Conservation (phyloP, 1,140 invertebrate genomes). For the Drosophila equinoxialis region DNA sequence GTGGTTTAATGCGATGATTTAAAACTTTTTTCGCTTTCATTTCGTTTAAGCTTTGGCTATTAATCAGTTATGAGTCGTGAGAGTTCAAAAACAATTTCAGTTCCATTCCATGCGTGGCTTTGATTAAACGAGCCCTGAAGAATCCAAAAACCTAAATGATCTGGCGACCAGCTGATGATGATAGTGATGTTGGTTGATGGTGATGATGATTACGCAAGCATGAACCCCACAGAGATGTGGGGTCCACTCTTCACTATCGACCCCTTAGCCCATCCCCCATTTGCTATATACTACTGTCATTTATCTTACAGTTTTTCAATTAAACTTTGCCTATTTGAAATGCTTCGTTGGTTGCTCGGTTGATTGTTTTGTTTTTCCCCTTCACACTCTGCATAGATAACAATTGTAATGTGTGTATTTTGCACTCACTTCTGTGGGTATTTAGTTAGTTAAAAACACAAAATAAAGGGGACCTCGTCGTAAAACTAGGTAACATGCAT, state of each 20-base stretch:
- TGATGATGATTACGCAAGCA: constrained; percentile 44
- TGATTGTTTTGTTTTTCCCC: background rate
- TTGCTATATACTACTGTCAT: constrained; percentile 17
- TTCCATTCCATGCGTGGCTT: constrained; percentile 27
- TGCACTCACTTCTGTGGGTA: constrained; percentile 14
- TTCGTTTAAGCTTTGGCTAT: constrained; percentile 62
- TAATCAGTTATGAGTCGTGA: constrained; percentile 60
- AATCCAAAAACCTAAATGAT: constrained; percentile 25
- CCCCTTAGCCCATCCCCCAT: constrained; percentile 10
- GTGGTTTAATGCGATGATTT: constrained; percentile 61
- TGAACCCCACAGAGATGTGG: background rate
- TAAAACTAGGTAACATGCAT: constrained; percentile 49
- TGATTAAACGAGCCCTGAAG: constrained; percentile 39
- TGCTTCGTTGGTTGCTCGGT: constrained; percentile 17
- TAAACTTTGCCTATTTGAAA: constrained; percentile 56
- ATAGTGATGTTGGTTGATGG: constrained; percentile 1
- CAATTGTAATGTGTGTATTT: constrained; percentile 50
- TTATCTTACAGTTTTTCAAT: constrained; percentile 61
- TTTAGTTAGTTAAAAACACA: constrained; percentile 2
- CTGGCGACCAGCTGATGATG: constrained; percentile 15
- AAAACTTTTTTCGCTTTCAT: constrained; percentile 65
- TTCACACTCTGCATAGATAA: constrained; percentile 52
- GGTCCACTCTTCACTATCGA: background rate
- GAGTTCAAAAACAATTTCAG: constrained; percentile 15
- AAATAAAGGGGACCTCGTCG: constrained; percentile 16